Evolutionary conservation across 2,888 invertebrate genomes (phyloP).

Genomic region (Pachliopta kotzebuea): DNA sequence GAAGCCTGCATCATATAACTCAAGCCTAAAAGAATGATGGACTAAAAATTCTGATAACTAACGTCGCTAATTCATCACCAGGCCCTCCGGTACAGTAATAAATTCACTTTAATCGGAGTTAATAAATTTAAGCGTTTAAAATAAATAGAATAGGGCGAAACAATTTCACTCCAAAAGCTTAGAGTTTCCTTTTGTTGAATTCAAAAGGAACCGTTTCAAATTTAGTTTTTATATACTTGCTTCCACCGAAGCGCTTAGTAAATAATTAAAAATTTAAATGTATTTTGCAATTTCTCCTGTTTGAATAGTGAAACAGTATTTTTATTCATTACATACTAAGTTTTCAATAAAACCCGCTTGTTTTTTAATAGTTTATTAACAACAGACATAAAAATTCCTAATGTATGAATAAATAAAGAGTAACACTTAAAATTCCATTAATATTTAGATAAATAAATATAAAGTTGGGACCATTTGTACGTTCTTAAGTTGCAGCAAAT

Average conservation of each 20-base stretch:
- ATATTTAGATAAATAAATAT: too few species aligned
- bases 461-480: too few species aligned
- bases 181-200: constrained; percentile 13
- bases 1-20: constrained; percentile 27
- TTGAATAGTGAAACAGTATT: too few species aligned
- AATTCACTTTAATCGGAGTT: constrained; percentile 21
- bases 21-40: constrained; percentile 30
- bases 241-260: not conserved
- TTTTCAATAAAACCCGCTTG: too few species aligned
- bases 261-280: not conserved
- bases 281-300: not conserved
- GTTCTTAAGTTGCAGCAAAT: too few species aligned
- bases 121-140: constrained; percentile 24
- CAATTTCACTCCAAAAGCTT: constrained; percentile 14
- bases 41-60: constrained; percentile 30
- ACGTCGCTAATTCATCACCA: constrained; percentile 24
- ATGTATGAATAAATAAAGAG: too few species aligned
- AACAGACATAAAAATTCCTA: too few species aligned
- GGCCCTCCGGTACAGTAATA: constrained; percentile 12
- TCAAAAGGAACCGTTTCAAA: constrained; percentile 1
- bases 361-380: too few species aligned
- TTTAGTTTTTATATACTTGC: constrained; percentile 2
- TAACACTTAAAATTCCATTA: too few species aligned
- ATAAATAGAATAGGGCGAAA: constrained; percentile 20
- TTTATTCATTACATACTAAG: too few species aligned